Base-by-base conservation (phyloP, 35 echinoderm and acorn worm genomes). In the Nesometra sesokonis region DNA sequence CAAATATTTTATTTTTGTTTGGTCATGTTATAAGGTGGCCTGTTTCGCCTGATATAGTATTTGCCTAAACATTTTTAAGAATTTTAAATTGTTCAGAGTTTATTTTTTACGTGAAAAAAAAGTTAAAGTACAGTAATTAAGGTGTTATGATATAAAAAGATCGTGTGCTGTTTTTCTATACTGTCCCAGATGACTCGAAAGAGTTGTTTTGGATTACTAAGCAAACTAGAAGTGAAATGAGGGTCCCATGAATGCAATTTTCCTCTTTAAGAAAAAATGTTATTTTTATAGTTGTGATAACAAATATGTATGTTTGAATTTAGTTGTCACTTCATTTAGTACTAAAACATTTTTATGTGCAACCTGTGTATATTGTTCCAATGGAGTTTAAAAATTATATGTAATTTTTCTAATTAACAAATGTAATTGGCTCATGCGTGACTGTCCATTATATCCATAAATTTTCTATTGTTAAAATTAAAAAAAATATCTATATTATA, bases 1-100 rank as follows among this genome's bases (percentile, higher is more conserved):
- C 81, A 83, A 83, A 83, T 83, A 83, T 83, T 83, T 83, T 83
- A 37, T 83, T 37, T 83, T 83, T 83, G 34, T 83, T 83, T 83
- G 81, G 81, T 38, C 81, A 37, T 35, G 33, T 83, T 37, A 35
- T 38, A 34, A 27, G 27, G 9, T 83, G 81, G 35, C 81, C 81
- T 37, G 34, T 37, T 83, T 38, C 11, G 34, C 34, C 34, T 83
- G 37, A 37, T 83, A 83, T 83, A 37, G 37, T 83, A 83, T 83
- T 83, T 83, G 81, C 81, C 37, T 35, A 83, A 38, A 83, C 81
- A 37, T 83, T 67, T 67, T 67, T 67, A 67, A 67, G 52, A 27
- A 67, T 67, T 67, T 67, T 67, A 67, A 67, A 67, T 67, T 67
- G 52, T 67, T 67, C 52, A 67, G 52, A 67, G 52, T 67, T 67